Evolutionary conservation across 2,888 invertebrate species (phyloP).

Genomic region (Nebria salina): DNA sequence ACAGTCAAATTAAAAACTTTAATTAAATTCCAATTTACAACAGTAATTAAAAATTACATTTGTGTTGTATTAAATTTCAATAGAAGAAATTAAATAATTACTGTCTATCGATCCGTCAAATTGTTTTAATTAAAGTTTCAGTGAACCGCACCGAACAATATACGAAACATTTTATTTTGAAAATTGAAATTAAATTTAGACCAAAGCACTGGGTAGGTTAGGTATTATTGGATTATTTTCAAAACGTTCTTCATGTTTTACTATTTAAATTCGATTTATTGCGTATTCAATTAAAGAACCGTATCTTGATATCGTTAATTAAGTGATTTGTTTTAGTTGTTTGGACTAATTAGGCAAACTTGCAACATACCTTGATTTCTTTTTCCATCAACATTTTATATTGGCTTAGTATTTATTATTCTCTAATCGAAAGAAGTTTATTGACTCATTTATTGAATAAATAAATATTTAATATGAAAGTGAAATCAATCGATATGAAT

Average conservation of each 20-base stretch:
- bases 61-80: constrained; percentile 12
- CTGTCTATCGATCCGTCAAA: constrained; percentile 15
- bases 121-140: constrained; percentile 16
- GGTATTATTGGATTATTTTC: no score
- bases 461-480: no score
- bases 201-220: no score
- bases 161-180: background rate
- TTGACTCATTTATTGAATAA: no score
- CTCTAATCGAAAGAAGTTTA: no score
- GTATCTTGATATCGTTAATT: background rate
- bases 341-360: background rate
- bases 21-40: constrained; percentile 11
- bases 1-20: background rate
- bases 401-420: background rate
- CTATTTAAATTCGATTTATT: background rate
- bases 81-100: constrained; percentile 20
- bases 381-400: background rate
- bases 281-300: background rate
- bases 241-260: background rate
- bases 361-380: background rate
- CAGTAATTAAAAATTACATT: constrained; percentile 16
- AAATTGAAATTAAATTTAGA: background rate
- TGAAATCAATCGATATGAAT: no score
- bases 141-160: background rate
- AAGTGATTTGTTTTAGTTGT: background rate